Percentiles rank a stretch among this genome's conserved stretches.
phyloP scores from a whole-genome alignment of 2,888 invertebrate genomes.

The Diarsia rubi region DNA sequence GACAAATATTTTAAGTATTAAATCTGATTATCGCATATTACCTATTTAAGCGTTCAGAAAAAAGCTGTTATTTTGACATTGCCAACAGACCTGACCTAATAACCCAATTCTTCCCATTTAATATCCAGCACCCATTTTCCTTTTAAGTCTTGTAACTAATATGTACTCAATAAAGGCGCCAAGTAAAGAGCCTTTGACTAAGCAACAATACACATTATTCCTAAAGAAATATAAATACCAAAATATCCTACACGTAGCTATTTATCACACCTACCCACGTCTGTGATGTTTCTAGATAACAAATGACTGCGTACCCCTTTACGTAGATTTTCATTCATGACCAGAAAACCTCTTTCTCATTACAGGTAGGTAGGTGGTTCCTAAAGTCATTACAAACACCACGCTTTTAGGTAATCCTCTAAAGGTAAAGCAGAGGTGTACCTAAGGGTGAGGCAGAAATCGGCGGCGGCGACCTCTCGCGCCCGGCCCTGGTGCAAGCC shows the following conservation, averaged over 20 bases:
- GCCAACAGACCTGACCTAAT: too few relatives aligned
- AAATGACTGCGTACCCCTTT: neutral
- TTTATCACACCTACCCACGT: too few relatives aligned
- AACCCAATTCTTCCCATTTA: neutral
- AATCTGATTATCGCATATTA: too few relatives aligned
- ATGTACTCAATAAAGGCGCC: neutral
- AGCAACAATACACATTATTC: neutral
- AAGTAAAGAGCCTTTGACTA: neutral
- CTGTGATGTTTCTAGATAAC: constrained; percentile 11
- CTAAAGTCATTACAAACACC: neutral
- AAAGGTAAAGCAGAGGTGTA: neutral
- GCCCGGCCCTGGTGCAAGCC: too few relatives aligned
- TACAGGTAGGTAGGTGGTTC: neutral
- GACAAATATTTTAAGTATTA: too few relatives aligned
- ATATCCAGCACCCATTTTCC: neutral
- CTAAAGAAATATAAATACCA: neutral
- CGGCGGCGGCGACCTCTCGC: too few relatives aligned
- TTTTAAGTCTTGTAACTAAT: neutral
- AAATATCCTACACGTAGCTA: neutral
- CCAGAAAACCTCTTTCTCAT: neutral
- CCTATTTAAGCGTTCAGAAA: too few relatives aligned
- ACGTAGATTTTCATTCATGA: neutral
- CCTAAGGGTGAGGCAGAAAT: too few relatives aligned
- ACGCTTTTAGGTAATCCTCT: neutral
- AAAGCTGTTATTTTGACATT: too few relatives aligned